Evolutionary conservation across 1,140 invertebrate species (phyloP).

Genomic region (Diabrotica virgifera): DNA sequence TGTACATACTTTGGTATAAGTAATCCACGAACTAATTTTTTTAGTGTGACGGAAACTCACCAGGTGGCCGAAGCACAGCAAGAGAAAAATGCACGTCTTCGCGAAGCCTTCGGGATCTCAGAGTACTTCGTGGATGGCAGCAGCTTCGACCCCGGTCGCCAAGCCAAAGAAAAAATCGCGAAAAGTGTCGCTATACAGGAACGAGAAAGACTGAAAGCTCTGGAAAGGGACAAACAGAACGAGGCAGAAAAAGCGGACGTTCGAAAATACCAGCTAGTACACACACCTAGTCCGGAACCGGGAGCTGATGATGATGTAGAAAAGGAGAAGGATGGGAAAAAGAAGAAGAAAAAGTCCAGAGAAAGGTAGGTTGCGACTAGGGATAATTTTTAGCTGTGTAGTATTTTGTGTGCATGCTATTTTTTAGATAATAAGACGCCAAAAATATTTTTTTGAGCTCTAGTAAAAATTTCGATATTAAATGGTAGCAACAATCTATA

Average conservation of each 20-base stretch:
- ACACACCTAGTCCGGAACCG: conserved; percentile 54
- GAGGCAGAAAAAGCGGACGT: conserved; percentile 54
- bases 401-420: too few relatives aligned
- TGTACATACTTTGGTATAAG: too few relatives aligned
- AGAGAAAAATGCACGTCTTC: conserved; percentile 88
- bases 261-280: conserved; percentile 61
- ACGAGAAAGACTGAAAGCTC: conserved; percentile 50
- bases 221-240: conserved; percentile 59
- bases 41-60: conserved; percentile 89
- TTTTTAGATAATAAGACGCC: too few relatives aligned
- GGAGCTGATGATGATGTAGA: not conserved
- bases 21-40: conserved; percentile 36
- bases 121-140: conserved; percentile 92
- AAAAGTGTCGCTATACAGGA: conserved; percentile 53
- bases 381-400: too few relatives aligned
- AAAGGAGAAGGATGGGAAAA: conserved; percentile 15
- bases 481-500: too few relatives aligned
- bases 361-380: conserved; percentile 29
- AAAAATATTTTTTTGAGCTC: too few relatives aligned
- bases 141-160: conserved; percentile 84
- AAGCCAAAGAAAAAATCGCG: conserved; percentile 73
- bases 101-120: conserved; percentile 93
- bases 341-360: conserved; percentile 42
- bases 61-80: conserved; percentile 95
- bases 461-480: too few relatives aligned